Conservation (phyloP, 2,888 invertebrate species). For the Conchocele bisecta region DNA sequence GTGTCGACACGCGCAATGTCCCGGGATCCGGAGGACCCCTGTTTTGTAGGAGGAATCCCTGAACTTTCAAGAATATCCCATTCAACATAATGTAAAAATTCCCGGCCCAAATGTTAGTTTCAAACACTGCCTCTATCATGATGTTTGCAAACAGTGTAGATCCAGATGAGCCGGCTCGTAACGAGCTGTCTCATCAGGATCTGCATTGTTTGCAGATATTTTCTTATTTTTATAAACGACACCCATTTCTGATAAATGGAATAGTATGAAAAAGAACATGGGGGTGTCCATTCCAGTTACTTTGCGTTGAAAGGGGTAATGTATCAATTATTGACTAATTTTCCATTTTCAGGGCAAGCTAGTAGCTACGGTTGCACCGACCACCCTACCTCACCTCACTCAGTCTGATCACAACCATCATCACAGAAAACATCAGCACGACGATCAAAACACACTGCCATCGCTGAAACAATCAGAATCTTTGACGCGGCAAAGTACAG, state of each 20-base stretch:
- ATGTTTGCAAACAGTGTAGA: too few relatives aligned
- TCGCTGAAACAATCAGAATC: constrained; percentile 67
- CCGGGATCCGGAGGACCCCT: neutral
- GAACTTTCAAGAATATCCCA: neutral
- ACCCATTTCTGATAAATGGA: too few relatives aligned
- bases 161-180: too few relatives aligned
- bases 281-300: too few relatives aligned
- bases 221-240: too few relatives aligned
- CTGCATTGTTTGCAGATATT: too few relatives aligned
- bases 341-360: constrained; percentile 65
- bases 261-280: too few relatives aligned
- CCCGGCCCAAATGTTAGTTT: neutral
- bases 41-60: neutral
- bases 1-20: too few relatives aligned
- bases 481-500: constrained; percentile 59
- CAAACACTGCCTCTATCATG: too few relatives aligned
- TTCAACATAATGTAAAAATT: neutral
- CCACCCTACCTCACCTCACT: constrained; percentile 73
- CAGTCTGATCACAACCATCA: constrained; percentile 63
- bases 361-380: constrained; percentile 73
- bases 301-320: neutral
- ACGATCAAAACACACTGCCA: constrained; percentile 67
- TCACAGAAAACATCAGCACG: constrained; percentile 63
- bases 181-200: too few relatives aligned
- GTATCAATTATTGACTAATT: neutral